Base-by-base conservation (phyloP, 2,797 vertebrate species). In the Pyrocephalus nanus region DNA sequence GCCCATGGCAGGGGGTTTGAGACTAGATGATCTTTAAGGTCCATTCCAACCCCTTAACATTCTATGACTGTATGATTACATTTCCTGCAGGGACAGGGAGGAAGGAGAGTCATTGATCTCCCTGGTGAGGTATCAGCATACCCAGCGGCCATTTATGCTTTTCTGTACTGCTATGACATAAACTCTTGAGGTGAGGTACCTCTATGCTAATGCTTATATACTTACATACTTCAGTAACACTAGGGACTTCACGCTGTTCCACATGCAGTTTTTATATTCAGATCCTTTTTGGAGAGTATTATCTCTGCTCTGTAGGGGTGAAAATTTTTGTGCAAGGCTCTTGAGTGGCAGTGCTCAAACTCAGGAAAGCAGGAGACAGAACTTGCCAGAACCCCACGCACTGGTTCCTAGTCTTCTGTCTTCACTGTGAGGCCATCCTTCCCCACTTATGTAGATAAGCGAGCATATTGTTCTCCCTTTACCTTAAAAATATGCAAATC, bases 391-490 rank as follows among this genome's bases (percentile, higher is more conserved):
- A 78, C 13, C 6, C 76, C 38, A 5, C 11, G 53, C 16, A 9
- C 18, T 69, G 22, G 4, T 61, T 81, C 15, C 29, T 54, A 3
- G 7, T 23, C 20, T n/a, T 25, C 12, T 40, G 26, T n/a, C 20
- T 84, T 81, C 74, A 34, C 30, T 17, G 12, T 11, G 20, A 78
- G 29, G 47, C 38, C 40, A 15, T 65, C 11, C 19, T 74, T 67
- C 38, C 25, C 80, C 11, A 1, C 27, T 47, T 36, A 17, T 0
- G 0, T 20, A n/a, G 14, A 2, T n/a, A 27, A 54, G 18, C 25
- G 12, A 72, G 32, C 8, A 1, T 4, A 3, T 2, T 30, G 4
- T 45, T 83, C 20, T 84, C 11, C 6, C 5, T 75, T 54, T n/a
- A 30, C 26, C 9, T 36, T 67, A 62, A 45, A 79, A 76, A 50